phyloP scores from a whole-genome alignment of 2,888 invertebrate species.

The Cheilosia vulpina region DNA sequence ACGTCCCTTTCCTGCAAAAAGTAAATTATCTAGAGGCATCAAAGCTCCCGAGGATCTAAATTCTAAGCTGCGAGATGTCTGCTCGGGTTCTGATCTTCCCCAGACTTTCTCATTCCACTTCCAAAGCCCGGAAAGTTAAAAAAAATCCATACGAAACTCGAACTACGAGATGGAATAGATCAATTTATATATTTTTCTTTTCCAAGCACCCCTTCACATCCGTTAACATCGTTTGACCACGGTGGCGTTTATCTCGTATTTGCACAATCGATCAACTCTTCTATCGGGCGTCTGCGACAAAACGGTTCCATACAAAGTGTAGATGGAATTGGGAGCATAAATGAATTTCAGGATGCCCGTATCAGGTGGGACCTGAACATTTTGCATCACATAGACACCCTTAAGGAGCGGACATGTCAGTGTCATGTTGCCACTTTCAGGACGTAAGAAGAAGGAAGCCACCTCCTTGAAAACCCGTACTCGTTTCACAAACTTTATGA shows the following conservation, averaged over 20 bases:
- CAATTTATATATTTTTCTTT: slow-evolving; percentile 31
- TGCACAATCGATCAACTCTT: slow-evolving; percentile 72
- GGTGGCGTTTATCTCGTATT: slow-evolving; percentile 79
- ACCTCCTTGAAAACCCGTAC: slow-evolving; percentile 78
- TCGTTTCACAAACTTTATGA: slow-evolving; percentile 78
- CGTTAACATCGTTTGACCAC: slow-evolving; percentile 78
- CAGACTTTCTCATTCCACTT: too few species aligned
- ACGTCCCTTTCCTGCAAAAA: too few species aligned
- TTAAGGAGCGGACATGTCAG: slow-evolving; percentile 78
- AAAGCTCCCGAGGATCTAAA: too few species aligned
- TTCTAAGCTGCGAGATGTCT: too few species aligned
- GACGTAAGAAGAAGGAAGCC: slow-evolving; percentile 76
- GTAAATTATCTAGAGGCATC: too few species aligned
- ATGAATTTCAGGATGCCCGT: slow-evolving; percentile 78
- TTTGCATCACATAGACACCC: slow-evolving; percentile 78
- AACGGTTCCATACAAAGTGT: slow-evolving; percentile 77
- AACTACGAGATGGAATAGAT: not conserved
- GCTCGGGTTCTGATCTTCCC: too few species aligned
- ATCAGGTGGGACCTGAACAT: slow-evolving; percentile 79
- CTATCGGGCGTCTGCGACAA: slow-evolving; percentile 76
- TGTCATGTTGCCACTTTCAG: slow-evolving; percentile 79
- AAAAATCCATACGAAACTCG: too few species aligned
- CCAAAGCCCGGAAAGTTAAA: too few species aligned
- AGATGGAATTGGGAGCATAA: slow-evolving; percentile 79
- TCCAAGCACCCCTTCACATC: slow-evolving; percentile 22